phyloP scores from a whole-genome alignment of 2,888 invertebrate genomes.

The Abrostola tripartita region DNA sequence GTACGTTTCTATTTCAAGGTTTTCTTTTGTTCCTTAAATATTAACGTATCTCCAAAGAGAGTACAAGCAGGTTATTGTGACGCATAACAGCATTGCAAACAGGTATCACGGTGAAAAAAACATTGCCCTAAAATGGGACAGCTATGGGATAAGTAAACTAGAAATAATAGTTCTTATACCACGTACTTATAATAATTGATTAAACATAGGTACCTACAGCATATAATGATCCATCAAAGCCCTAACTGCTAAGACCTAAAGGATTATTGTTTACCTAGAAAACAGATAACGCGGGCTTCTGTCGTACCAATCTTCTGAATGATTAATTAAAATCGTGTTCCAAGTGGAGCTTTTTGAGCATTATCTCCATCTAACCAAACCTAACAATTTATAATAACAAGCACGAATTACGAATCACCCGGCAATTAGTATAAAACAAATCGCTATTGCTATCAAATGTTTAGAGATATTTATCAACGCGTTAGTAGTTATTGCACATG shows the following conservation, averaged over 20 bases:
- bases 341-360: slow-evolving; percentile 19
- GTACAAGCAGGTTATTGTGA: too few relatives aligned
- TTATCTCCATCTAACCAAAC: slow-evolving; percentile 43
- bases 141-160: too few relatives aligned
- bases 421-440: slow-evolving; percentile 55
- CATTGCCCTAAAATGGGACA: too few relatives aligned
- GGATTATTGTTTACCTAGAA: not conserved
- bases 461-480: slow-evolving; percentile 52
- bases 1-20: too few relatives aligned
- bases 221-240: not conserved
- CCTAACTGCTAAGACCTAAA: not conserved
- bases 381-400: slow-evolving; percentile 38
- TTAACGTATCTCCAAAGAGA: too few relatives aligned
- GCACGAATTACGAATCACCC: slow-evolving; percentile 53
- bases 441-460: slow-evolving; percentile 51
- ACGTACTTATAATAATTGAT: too few relatives aligned
- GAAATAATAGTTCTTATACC: too few relatives aligned
- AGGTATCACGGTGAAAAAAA: too few relatives aligned
- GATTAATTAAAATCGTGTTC: slow-evolving; percentile 39
- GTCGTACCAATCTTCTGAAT: not conserved
- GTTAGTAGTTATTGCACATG: slow-evolving; percentile 58
- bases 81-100: too few relatives aligned
- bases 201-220: too few relatives aligned
- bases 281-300: not conserved
- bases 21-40: too few relatives aligned